Evolutionary conservation across 2,888 invertebrate species (phyloP).

Genomic region (Drosophila ustulata): DNA sequence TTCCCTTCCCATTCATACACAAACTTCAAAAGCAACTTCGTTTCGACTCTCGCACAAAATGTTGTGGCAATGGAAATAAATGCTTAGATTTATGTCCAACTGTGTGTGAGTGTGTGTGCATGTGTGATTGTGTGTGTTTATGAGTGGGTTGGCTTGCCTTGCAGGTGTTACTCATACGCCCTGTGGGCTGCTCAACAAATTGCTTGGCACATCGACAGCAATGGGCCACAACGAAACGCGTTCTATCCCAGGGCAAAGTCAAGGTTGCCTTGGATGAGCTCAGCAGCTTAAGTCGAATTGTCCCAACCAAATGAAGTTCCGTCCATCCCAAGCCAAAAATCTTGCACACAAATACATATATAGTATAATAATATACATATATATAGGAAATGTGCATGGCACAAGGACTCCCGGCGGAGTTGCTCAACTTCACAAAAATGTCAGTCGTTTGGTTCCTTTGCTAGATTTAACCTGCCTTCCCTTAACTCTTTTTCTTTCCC

Average conservation of each 20-base stretch:
- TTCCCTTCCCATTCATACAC: neutral
- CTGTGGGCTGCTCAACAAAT: slow-evolving; percentile 66
- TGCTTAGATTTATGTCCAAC: slow-evolving; percentile 75
- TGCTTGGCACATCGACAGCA: slow-evolving; percentile 54
- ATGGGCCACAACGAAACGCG: slow-evolving; percentile 20
- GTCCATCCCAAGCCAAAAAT: slow-evolving; percentile 37
- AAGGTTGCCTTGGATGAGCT: slow-evolving; percentile 63
- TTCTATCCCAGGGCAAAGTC: slow-evolving; percentile 57
- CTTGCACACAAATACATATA: slow-evolving; percentile 23
- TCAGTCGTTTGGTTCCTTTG: slow-evolving; percentile 46
- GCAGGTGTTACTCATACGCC: slow-evolving; percentile 74
- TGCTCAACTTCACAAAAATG: slow-evolving; percentile 73
- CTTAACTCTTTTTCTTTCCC: neutral
- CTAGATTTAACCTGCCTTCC: slow-evolving; percentile 27
- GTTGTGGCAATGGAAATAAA: slow-evolving; percentile 71
- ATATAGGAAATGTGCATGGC: slow-evolving; percentile 4
- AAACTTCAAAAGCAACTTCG: slow-evolving; percentile 74
- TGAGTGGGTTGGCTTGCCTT: slow-evolving; percentile 25
- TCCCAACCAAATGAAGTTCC: slow-evolving; percentile 37
- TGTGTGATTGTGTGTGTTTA: neutral
- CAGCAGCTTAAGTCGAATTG: slow-evolving; percentile 48
- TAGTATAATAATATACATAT: neutral
- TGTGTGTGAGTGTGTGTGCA: slow-evolving; percentile 2
- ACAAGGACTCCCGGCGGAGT: slow-evolving; percentile 70
- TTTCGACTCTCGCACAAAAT: slow-evolving; percentile 37